Conservation (phyloP, 2,888 invertebrate genomes). For the Dasysyrphus albostriatus region DNA sequence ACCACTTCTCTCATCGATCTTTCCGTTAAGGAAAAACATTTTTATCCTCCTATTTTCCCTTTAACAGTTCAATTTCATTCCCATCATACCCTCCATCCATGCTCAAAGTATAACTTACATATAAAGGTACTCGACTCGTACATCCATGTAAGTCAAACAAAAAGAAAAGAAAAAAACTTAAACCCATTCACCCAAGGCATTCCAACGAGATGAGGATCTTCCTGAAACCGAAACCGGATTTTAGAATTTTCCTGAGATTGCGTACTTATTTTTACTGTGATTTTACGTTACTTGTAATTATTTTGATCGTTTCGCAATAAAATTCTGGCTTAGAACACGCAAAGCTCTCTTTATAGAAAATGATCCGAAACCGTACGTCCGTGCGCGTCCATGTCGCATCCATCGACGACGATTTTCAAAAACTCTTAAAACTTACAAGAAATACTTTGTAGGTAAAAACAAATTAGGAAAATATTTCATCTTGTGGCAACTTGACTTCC, state of each 20-base stretch:
- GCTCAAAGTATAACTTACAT: neutral
- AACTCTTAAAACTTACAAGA: constrained; percentile 34
- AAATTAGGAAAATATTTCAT: constrained; percentile 71
- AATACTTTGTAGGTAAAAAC: constrained; percentile 54
- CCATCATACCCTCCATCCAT: constrained; percentile 26
- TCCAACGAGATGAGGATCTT: constrained; percentile 68
- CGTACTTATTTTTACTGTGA: constrained; percentile 46
- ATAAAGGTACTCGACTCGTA: neutral
- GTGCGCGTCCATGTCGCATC: too few relatives aligned
- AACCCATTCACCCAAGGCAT: constrained; percentile 56
- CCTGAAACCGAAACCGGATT: constrained; percentile 71
- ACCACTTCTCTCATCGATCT: constrained; percentile 45
- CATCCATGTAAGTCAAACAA: constrained; percentile 10
- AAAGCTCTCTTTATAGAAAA: constrained; percentile 35
- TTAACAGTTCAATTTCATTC: constrained; percentile 67
- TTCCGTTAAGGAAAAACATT: constrained; percentile 38
- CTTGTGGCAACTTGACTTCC: constrained; percentile 45
- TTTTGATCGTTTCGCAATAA: constrained; percentile 66
- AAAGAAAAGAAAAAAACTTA: constrained; percentile 19
- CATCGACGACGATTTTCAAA: neutral
- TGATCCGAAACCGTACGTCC: neutral
- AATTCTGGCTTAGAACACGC: constrained; percentile 63
- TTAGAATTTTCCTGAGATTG: constrained; percentile 48
- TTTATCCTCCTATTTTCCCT: constrained; percentile 62
- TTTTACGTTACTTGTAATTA: constrained; percentile 63